phyloP scores from a whole-genome alignment of 2,888 invertebrate genomes.

The Lamellibrachia columna region DNA sequence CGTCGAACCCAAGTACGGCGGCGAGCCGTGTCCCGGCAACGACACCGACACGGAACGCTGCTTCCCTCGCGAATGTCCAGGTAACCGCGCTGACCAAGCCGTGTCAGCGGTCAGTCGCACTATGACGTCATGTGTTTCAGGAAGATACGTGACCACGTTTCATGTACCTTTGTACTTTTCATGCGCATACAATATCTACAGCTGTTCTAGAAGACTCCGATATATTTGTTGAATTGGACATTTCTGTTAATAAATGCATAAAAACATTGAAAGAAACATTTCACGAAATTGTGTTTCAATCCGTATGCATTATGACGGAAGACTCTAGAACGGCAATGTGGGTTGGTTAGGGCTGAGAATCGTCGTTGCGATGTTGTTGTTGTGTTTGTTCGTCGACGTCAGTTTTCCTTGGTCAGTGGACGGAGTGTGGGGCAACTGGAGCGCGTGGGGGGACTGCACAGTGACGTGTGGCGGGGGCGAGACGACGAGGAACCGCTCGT shows the following conservation, averaged over 20 bases:
- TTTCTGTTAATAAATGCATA: not conserved
- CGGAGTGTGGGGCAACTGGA: constrained; percentile 49
- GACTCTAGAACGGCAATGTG: not conserved
- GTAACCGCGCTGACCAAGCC: constrained; percentile 30
- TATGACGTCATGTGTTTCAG: not conserved
- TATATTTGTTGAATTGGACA: not conserved
- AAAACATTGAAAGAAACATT: not conserved
- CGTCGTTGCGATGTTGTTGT: not conserved
- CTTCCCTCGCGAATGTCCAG: constrained; percentile 31
- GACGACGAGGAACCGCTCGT: constrained; percentile 48
- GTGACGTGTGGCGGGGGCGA: constrained; percentile 53
- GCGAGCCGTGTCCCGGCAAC: constrained; percentile 33
- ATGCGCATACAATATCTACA: not conserved
- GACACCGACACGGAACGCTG: constrained; percentile 25
- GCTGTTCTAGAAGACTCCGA: not conserved
- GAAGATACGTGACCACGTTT: not conserved
- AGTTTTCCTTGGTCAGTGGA: constrained; percentile 35
- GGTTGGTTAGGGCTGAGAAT: not conserved
- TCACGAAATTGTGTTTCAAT: not conserved
- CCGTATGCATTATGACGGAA: not conserved
- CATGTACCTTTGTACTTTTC: not conserved
- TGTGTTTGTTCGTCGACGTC: not conserved
- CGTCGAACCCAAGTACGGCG: constrained; percentile 30
- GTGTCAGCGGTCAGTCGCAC: not conserved
- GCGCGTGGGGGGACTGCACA: constrained; percentile 51